Evolutionary conservation across 2,113 vertebrate species (phyloP), one percentile per base, ranked within the genome.

Genomic region (Phylloscopus whistleri): DNA sequence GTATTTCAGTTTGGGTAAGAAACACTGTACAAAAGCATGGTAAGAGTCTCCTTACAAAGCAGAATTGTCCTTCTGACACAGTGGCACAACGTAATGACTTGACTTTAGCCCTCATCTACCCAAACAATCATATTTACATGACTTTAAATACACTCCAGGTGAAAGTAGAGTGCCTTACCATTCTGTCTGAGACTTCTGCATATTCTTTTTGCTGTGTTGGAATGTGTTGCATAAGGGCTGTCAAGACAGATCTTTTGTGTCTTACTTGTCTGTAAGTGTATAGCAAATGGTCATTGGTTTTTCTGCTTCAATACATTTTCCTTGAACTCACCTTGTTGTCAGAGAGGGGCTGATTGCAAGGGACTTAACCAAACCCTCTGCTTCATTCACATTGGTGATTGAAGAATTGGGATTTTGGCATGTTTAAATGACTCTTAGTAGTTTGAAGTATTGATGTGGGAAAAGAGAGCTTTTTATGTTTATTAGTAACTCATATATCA

Each of bases 31-130:
- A 74, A 51, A 69, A 79, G 7, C 43, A 73, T 68, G 53, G 49
- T 90, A 86, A 72, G 87, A 94, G 46, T 76, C 81, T 93, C 35
- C 81, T 76, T 82, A 80, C 41, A 94, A 84, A 95, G 43, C 64
- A 77, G 2, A 70, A 43, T 87, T 79, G 13, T 78, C 66, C 52
- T 48, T 39, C 70, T 91, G 48, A 85, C 37, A 74, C 27, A 77
- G 22, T 53, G n/a, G 21, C 41, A 11, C 41, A 18, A 60, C 14
- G 13, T 22, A 31, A 35, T 68, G 9, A 46, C 20, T 6, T 6
- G 20, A 58, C 5, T 84, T 93, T 84, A 95, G 69, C 43, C 30
- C 13, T 67, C 16, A 37, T 89, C 62, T 92, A 74, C 55, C 46
- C 13, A 39, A 37, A 16, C 12, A 17, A 9, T 58, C 24, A 5